A percentile compares a stretch with the other conserved stretches of the same genome.
These are phyloP conservation scores for Aspidoscelis tigris DNA, from an alignment of 2,113 vertebrate genomes.

Conservation along the genomic window DNA sequence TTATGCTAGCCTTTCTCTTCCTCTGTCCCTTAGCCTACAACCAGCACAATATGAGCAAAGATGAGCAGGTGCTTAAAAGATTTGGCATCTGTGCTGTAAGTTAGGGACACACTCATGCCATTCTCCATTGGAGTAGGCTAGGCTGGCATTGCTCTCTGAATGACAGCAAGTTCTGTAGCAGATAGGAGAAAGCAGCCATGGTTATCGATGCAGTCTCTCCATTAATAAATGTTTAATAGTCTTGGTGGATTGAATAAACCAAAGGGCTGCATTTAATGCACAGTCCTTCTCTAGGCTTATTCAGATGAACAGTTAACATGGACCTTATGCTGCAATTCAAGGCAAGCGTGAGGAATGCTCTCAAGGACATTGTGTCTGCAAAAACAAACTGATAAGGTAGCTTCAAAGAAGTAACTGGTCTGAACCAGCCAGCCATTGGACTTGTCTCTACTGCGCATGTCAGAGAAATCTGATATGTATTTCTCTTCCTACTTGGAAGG, in stretches of 20 bases:
- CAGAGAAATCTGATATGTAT: too few species aligned
- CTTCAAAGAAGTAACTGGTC: too few species aligned
- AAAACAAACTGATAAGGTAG: too few species aligned
- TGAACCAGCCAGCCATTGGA: too few species aligned
- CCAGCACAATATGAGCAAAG: slow-evolving; percentile 51
- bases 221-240: background rate
- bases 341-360: too few species aligned
- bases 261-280: background rate
- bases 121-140: slow-evolving; percentile 48
- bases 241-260: background rate
- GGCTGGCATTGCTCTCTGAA: slow-evolving; percentile 6
- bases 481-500: too few species aligned
- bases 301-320: background rate
- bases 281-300: background rate
- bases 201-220: background rate
- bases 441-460: too few species aligned
- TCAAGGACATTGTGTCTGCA: too few species aligned
- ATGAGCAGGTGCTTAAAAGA: slow-evolving; percentile 63
- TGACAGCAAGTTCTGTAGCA: background rate
- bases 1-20: slow-evolving; percentile 62
- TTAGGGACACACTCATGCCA: slow-evolving; percentile 42
- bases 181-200: background rate
- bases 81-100: slow-evolving; percentile 54
- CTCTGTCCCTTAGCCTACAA: slow-evolving; percentile 62
- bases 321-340: too few species aligned